These are phyloP conservation scores for Vireo griseus DNA, from an alignment of 2,797 vertebrate genomes.

Conservation along the genomic window DNA sequence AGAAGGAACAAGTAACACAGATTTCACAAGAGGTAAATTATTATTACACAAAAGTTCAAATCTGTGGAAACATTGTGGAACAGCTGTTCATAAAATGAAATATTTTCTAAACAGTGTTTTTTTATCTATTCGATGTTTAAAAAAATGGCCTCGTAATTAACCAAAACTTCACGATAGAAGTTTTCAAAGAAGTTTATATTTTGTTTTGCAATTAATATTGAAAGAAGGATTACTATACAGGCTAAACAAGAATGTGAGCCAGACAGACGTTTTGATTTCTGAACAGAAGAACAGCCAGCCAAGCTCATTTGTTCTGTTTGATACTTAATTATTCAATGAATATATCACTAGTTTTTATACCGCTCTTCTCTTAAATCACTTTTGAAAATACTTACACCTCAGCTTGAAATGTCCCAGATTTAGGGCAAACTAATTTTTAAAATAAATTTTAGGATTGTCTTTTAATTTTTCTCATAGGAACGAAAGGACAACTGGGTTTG, in stretches of 20 bases:
- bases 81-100: constrained; percentile 39
- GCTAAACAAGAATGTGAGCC: constrained; percentile 58
- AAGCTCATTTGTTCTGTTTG: constrained; percentile 60
- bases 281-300: constrained; percentile 42
- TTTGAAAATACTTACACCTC: not conserved
- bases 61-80: constrained; percentile 1
- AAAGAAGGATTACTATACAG: constrained; percentile 61
- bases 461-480: not conserved
- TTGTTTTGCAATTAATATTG: constrained; percentile 61
- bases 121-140: constrained; percentile 33
- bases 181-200: constrained; percentile 47
- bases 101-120: constrained; percentile 44
- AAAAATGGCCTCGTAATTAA: constrained; percentile 42
- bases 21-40: constrained; percentile 88
- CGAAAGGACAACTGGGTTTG: not conserved
- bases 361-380: not conserved
- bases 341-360: not conserved
- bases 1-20: constrained; percentile 79
- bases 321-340: constrained; percentile 35
- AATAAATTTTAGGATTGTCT: not conserved
- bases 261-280: constrained; percentile 64
- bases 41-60: not conserved
- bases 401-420: not conserved
- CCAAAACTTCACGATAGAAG: constrained; percentile 22
- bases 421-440: not conserved